Evolutionary conservation across 2,888 invertebrate genomes (phyloP).

Genomic region (Pachycephus smyrnensis): DNA sequence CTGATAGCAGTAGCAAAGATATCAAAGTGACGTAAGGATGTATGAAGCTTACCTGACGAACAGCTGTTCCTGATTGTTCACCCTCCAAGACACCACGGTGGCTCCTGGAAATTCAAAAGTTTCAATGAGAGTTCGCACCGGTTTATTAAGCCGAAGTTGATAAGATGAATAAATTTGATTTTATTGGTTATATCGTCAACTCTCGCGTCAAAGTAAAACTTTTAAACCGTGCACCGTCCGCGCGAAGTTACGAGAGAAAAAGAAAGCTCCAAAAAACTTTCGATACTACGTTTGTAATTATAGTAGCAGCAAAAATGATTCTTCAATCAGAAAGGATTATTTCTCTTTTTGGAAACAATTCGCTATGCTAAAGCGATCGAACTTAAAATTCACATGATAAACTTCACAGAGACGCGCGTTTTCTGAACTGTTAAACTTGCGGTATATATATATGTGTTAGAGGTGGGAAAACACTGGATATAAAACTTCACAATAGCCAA

Average conservation of each 20-base stretch:
- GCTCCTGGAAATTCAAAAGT: slow-evolving; percentile 79
- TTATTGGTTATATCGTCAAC: not conserved
- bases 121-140: slow-evolving; percentile 3
- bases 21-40: not conserved
- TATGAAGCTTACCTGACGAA: slow-evolving; percentile 88
- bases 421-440: not conserved
- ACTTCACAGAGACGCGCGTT: not conserved
- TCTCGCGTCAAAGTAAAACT: not conserved
- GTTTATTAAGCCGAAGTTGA: not conserved
- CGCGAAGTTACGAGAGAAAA: not conserved
- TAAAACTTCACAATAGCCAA: not conserved
- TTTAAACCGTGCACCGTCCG: not conserved
- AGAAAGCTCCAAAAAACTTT: not conserved
- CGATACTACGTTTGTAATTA: not conserved
- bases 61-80: slow-evolving; percentile 95
- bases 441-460: not conserved
- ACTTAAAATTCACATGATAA: not conserved
- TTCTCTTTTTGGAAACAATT: not conserved
- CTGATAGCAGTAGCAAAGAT: not conserved
- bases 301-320: not conserved
- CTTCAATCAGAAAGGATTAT: not conserved
- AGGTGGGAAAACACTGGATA: not conserved
- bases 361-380: not conserved
- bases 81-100: slow-evolving; percentile 96
- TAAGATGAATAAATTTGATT: not conserved